Percentiles rank a stretch among this genome's conserved stretches.
Conservation (phyloP, 2,888 invertebrate species). For the Drosophila cracens region DNA sequence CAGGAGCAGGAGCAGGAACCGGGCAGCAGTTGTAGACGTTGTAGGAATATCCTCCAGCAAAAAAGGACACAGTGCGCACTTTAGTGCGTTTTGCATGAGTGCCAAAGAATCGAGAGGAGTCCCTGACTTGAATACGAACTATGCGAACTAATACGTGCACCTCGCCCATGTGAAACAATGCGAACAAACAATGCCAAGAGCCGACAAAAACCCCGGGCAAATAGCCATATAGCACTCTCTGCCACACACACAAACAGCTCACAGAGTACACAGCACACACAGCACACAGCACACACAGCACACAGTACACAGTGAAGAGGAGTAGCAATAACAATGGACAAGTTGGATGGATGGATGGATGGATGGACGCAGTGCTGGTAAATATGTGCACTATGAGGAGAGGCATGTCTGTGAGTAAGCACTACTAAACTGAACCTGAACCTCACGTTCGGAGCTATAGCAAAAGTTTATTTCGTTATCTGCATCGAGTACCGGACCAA, state of each 20-base stretch:
- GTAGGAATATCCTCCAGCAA: slow-evolving; percentile 24
- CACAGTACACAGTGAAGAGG: slow-evolving; percentile 4
- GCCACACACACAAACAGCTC: slow-evolving; percentile 4
- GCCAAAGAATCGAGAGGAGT: slow-evolving; percentile 54
- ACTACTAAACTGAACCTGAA: slow-evolving; percentile 39
- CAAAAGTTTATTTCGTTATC: slow-evolving; percentile 34
- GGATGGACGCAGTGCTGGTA: slow-evolving; percentile 30
- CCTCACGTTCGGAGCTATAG: slow-evolving; percentile 38
- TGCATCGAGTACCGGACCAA: slow-evolving; percentile 20
- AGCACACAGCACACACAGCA: neutral
- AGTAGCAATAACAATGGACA: slow-evolving; percentile 42
- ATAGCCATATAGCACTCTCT: slow-evolving; percentile 33
- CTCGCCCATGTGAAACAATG: slow-evolving; percentile 60
- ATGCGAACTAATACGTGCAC: slow-evolving; percentile 53
- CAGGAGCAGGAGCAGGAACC: slow-evolving; percentile 6
- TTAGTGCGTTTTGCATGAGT: slow-evolving; percentile 63
- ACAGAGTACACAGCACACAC: neutral
- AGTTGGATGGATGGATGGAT: slow-evolving; percentile 8
- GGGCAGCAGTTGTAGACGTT: slow-evolving; percentile 9
- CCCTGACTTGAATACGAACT: slow-evolving; percentile 61
- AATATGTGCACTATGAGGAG: slow-evolving; percentile 32
- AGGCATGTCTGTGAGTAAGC: slow-evolving; percentile 35
- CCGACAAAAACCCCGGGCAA: slow-evolving; percentile 51
- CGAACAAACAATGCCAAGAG: slow-evolving; percentile 55
- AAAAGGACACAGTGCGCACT: slow-evolving; percentile 53